Evolutionary conservation across 2,797 vertebrate genomes (phyloP).

Genomic region (Hypotaenidia philippensis): DNA sequence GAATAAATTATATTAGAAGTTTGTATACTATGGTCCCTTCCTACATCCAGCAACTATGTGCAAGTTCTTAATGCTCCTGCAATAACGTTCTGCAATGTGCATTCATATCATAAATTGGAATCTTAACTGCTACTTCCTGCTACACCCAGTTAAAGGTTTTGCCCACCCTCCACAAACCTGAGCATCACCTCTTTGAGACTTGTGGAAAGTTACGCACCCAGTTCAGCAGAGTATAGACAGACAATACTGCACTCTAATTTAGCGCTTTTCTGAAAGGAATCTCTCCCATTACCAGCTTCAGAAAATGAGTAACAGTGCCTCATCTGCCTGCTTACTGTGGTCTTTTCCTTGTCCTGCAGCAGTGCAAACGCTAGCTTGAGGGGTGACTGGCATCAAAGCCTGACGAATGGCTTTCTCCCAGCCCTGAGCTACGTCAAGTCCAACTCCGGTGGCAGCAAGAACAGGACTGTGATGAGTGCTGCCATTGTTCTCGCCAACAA

Average conservation of each 20-base stretch:
- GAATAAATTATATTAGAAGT: neutral
- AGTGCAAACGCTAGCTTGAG: slow-evolving; percentile 92
- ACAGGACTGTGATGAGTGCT: slow-evolving; percentile 89
- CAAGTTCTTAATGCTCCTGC: neutral
- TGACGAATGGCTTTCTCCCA: slow-evolving; percentile 98
- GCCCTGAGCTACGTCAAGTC: slow-evolving; percentile 93
- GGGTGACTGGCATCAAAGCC: slow-evolving; percentile 97
- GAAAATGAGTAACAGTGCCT: neutral
- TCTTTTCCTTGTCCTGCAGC: slow-evolving; percentile 92
- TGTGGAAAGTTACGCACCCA: neutral
- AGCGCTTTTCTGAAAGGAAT: neutral
- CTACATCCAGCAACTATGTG: neutral
- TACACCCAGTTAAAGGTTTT: neutral
- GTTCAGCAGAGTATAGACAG: neutral
- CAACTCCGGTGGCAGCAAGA: slow-evolving; percentile 92
- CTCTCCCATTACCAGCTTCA: neutral
- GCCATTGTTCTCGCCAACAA: slow-evolving; percentile 94
- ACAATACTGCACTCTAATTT: neutral
- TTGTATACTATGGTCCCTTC: neutral
- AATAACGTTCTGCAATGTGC: neutral
- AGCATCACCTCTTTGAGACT: neutral
- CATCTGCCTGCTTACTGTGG: slow-evolving; percentile 89
- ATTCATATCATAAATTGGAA: neutral
- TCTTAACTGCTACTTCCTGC: neutral
- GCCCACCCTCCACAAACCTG: neutral